A percentile compares a stretch with the other conserved stretches of the same genome.
Evolutionary conservation across 2,797 vertebrate species (phyloP).

Genomic region (Peromyscus aztecus): DNA sequence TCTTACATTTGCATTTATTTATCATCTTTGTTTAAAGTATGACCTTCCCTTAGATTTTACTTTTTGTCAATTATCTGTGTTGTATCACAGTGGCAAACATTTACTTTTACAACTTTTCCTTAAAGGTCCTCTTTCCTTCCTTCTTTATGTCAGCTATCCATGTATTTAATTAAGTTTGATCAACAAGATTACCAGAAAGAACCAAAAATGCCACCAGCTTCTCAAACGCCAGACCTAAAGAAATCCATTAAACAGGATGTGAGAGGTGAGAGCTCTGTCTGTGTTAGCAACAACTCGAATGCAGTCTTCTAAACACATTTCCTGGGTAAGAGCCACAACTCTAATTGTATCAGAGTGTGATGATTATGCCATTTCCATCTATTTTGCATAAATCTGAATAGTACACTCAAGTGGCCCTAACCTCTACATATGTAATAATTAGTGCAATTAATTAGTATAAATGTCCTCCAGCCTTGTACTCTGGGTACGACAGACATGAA

Average conservation of each 20-base stretch:
- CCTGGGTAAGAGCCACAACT: constrained; percentile 49
- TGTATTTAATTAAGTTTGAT: not conserved
- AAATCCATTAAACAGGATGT: not conserved
- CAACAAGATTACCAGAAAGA: not conserved
- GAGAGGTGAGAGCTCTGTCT: not conserved
- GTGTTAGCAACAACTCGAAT: constrained; percentile 35
- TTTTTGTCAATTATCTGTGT: constrained; percentile 3
- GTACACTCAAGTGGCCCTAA: constrained; percentile 40
- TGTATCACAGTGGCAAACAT: not conserved
- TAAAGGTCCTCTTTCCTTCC: not conserved
- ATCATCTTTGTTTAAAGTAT: not conserved
- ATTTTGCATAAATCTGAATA: constrained; percentile 77
- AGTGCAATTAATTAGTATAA: constrained; percentile 71
- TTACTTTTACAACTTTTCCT: constrained; percentile 9
- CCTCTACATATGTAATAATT: constrained; percentile 64
- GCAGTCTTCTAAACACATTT: constrained; percentile 51
- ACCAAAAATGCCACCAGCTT: not conserved
- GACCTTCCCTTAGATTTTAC: not conserved
- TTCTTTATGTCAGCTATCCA: not conserved
- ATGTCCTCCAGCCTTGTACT: constrained; percentile 47
- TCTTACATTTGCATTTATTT: not conserved
- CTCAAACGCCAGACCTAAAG: not conserved
- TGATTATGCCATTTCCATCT: constrained; percentile 53
- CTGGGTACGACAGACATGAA: not conserved
- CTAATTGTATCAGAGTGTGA: not conserved